A percentile compares a stretch with the other conserved stretches of the same genome.
These are phyloP conservation scores for Melieria crassipennis DNA, from an alignment of 2,888 invertebrate species.

Conservation along the genomic window DNA sequence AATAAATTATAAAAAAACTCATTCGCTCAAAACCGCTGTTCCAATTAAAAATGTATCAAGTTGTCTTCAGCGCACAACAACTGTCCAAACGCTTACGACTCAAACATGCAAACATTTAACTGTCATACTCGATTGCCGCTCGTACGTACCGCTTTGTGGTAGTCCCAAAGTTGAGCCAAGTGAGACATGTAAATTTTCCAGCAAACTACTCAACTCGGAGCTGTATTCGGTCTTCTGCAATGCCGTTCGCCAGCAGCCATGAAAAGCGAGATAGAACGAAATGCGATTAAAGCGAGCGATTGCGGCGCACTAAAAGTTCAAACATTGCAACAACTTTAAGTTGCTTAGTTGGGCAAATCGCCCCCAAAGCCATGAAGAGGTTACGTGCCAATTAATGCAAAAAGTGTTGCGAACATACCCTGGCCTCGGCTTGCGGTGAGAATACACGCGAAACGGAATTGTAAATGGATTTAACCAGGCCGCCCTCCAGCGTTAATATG, in stretches of 20 bases:
- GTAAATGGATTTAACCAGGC: constrained; percentile 67
- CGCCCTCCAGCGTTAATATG: constrained; percentile 66
- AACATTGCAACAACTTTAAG: too few species aligned
- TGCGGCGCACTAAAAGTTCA: too few species aligned
- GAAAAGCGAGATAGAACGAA: too few species aligned
- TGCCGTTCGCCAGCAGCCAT: background rate
- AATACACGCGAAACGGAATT: constrained; percentile 66
- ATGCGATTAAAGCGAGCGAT: too few species aligned
- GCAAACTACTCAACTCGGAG: constrained; percentile 62
- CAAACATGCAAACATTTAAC: too few species aligned
- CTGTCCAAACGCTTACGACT: too few species aligned
- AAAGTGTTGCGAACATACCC: constrained; percentile 52
- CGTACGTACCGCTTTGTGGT: constrained; percentile 61
- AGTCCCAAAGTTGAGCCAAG: constrained; percentile 63
- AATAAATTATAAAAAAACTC: background rate
- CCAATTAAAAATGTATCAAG: background rate
- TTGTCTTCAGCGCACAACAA: too few species aligned
- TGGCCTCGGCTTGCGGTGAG: constrained; percentile 62
- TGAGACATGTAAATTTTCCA: constrained; percentile 64
- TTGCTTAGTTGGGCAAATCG: too few species aligned
- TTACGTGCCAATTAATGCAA: constrained; percentile 24
- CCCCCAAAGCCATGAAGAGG: constrained; percentile 12
- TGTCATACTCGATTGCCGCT: too few species aligned
- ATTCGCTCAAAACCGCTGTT: background rate
- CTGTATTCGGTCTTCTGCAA: constrained; percentile 62